Conservation (phyloP, 1,140 invertebrate genomes). For the Neodiprion virginianus region DNA sequence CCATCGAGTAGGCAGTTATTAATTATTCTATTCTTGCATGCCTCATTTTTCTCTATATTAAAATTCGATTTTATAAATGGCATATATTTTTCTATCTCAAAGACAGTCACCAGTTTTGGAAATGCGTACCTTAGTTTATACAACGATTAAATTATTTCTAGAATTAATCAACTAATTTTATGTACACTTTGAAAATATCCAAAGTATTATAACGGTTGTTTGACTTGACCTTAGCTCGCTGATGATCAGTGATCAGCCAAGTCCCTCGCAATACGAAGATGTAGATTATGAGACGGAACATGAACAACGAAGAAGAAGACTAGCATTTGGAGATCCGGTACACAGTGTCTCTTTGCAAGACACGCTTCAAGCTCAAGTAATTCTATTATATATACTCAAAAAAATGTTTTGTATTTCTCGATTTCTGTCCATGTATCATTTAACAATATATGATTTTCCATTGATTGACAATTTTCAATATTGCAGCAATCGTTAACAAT, state of each 20-base stretch:
- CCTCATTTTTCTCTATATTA: slow-evolving; percentile 20
- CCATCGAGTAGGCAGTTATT: slow-evolving; percentile 68
- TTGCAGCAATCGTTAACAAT: too few species aligned
- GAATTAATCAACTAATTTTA: slow-evolving; percentile 45
- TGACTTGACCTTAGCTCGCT: slow-evolving; percentile 52
- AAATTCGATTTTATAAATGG: slow-evolving; percentile 17
- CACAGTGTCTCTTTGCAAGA: slow-evolving; percentile 73
- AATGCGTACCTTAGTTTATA: not conserved
- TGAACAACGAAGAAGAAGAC: slow-evolving; percentile 65
- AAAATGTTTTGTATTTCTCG: not conserved
- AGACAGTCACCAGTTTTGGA: too few species aligned
- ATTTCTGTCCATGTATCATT: slow-evolving; percentile 8
- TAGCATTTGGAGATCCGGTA: slow-evolving; percentile 73
- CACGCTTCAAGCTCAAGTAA: slow-evolving; percentile 72
- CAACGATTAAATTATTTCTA: slow-evolving; percentile 26
- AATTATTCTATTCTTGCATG: slow-evolving; percentile 20
- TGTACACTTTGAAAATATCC: slow-evolving; percentile 50
- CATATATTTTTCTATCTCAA: slow-evolving; percentile 19
- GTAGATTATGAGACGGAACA: slow-evolving; percentile 64
- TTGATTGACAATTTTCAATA: slow-evolving; percentile 4
- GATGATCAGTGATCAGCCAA: slow-evolving; percentile 55
- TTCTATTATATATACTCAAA: slow-evolving; percentile 22
- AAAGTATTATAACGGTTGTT: slow-evolving; percentile 30
- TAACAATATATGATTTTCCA: slow-evolving; percentile 16
- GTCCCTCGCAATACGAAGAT: slow-evolving; percentile 52